Evolutionary conservation across 1,140 invertebrate species (phyloP).

Genomic region (Aphelinus atriplicis): DNA sequence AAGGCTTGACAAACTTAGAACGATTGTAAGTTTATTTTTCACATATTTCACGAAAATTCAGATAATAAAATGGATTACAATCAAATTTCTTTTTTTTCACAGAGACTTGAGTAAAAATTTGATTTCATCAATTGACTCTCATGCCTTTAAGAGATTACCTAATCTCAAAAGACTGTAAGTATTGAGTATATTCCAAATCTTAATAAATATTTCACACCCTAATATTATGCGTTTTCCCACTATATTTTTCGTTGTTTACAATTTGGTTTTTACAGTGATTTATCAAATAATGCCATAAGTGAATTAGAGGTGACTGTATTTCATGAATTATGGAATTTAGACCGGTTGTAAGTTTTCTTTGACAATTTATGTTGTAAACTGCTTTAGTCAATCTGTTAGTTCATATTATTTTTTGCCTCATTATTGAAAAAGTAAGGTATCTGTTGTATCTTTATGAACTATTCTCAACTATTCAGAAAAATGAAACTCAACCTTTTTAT

Average conservation of each 20-base stretch:
- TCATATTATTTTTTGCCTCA: constrained; percentile 3
- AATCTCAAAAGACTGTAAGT: constrained; percentile 74
- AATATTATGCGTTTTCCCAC: constrained; percentile 43
- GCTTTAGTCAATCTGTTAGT: constrained; percentile 17
- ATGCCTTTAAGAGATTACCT: constrained; percentile 76
- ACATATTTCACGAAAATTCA: constrained; percentile 8
- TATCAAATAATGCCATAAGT: constrained; percentile 76
- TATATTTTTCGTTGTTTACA: constrained; percentile 52
- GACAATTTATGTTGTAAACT: constrained; percentile 12
- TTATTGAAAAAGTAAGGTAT: neutral
- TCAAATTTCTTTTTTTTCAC: constrained; percentile 43
- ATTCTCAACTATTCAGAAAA: no score
- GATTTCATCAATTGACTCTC: constrained; percentile 77
- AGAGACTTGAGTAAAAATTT: constrained; percentile 83
- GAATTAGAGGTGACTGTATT: constrained; percentile 75
- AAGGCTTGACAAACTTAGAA: constrained; percentile 72
- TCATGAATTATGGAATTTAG: constrained; percentile 72
- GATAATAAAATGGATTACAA: no score
- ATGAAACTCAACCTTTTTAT: no score
- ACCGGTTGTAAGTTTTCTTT: constrained; percentile 74
- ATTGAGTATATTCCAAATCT: constrained; percentile 30
- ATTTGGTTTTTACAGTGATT: constrained; percentile 55
- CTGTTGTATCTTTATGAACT: neutral
- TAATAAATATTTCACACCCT: constrained; percentile 23
- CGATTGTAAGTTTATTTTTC: constrained; percentile 64